phyloP scores from a whole-genome alignment of 2,113 vertebrate genomes.

The Petaurus breviceps region DNA sequence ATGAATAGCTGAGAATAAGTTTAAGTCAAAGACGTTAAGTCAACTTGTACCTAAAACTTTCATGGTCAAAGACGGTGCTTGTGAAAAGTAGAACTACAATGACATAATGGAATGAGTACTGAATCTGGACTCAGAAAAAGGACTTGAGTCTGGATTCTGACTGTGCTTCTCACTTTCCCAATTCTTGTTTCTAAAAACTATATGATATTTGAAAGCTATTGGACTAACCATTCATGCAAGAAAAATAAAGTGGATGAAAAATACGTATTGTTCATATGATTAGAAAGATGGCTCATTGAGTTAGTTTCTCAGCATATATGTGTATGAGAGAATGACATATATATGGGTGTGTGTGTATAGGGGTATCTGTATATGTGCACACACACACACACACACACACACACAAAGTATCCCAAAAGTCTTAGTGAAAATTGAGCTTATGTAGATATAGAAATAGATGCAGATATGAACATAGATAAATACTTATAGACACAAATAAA shows the following conservation, averaged over 20 bases:
- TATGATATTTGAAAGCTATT: neutral
- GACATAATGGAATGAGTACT: slow-evolving; percentile 34
- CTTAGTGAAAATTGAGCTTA: neutral
- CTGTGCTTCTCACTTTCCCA: neutral
- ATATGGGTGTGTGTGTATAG: neutral
- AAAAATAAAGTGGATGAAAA: neutral
- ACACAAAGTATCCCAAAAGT: neutral
- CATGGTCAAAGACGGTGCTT: slow-evolving; percentile 35
- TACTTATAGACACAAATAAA: neutral
- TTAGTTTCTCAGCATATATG: neutral
- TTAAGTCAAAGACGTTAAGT: slow-evolving; percentile 19
- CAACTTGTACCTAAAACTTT: slow-evolving; percentile 32
- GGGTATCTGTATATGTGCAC: neutral
- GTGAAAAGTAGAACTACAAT: slow-evolving; percentile 44
- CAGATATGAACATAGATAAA: neutral
- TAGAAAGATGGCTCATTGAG: neutral
- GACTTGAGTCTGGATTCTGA: neutral
- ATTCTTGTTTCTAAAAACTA: neutral
- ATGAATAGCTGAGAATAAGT: slow-evolving; percentile 56
- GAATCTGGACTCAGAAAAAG: neutral
- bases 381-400: neutral
- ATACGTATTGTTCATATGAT: neutral
- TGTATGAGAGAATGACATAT: neutral
- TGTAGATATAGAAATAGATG: neutral
- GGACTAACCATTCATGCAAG: neutral